Conservation (phyloP, 2,113 vertebrate genomes). For the Leiothrix lutea region DNA sequence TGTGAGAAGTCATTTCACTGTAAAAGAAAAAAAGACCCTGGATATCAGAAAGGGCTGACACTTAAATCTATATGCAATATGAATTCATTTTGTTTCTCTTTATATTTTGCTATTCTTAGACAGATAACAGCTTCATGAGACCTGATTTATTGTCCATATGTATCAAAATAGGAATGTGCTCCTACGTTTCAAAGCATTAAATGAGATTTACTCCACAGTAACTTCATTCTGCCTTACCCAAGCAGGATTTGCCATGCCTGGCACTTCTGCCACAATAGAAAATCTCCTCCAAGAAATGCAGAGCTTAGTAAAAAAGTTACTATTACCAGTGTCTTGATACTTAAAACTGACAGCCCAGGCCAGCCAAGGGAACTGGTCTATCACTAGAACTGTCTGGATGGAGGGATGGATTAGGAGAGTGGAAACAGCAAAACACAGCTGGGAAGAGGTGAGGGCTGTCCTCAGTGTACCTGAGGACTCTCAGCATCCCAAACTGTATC, state of each 20-base stretch:
- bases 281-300: slow-evolving; percentile 59
- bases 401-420: background rate
- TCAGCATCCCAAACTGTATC: background rate
- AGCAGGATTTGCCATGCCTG: slow-evolving; percentile 58
- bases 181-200: slow-evolving; percentile 58
- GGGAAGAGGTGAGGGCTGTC: background rate
- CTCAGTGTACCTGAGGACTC: background rate
- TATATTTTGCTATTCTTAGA: slow-evolving; percentile 42
- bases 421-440: background rate
- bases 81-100: slow-evolving; percentile 53
- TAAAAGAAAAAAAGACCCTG: background rate
- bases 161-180: slow-evolving; percentile 52
- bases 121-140: background rate
- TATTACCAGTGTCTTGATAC: background rate
- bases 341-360: slow-evolving; percentile 4
- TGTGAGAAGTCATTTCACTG: background rate
- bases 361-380: background rate
- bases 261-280: slow-evolving; percentile 60
- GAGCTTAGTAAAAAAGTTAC: slow-evolving; percentile 50
- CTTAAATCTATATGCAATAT: slow-evolving; percentile 6
- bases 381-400: background rate
- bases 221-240: slow-evolving; percentile 61
- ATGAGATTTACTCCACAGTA: slow-evolving; percentile 68
- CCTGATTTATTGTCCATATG: slow-evolving; percentile 48
- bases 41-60: background rate